These are phyloP conservation scores for Chelon auratus DNA, from an alignment of 2,797 vertebrate genomes.

Conservation along the genomic window DNA sequence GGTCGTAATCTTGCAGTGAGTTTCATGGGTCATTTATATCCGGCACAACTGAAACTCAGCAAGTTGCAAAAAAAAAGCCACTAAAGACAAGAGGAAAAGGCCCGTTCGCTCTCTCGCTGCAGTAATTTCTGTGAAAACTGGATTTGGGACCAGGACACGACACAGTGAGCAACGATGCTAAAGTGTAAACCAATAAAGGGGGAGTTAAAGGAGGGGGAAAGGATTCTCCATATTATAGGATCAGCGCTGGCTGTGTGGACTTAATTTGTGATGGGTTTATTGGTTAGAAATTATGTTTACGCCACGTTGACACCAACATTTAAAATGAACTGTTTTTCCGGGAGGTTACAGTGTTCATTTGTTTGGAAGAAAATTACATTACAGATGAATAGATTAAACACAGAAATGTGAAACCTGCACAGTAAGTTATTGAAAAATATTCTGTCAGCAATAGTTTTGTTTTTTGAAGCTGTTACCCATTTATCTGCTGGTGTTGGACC, in stretches of 20 bases:
- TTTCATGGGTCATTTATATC: conserved; percentile 21
- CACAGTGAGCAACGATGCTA: conserved; percentile 1
- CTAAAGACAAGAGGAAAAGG: conserved; percentile 17
- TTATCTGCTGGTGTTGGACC: no score
- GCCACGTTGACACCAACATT: conserved; percentile 7
- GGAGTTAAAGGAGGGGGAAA: background rate
- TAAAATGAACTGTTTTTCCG: conserved; percentile 9
- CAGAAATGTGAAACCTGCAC: conserved; percentile 1
- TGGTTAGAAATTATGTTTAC: conserved; percentile 33
- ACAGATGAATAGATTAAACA: conserved; percentile 3
- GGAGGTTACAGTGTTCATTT: background rate
- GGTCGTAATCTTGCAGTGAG: background rate
- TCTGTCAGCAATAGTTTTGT: background rate
- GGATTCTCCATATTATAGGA: background rate
- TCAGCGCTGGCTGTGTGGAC: background rate
- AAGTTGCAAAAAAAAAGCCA: background rate
- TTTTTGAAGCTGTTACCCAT: background rate
- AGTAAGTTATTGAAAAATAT: background rate
- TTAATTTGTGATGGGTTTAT: conserved; percentile 33
- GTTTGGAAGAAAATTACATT: conserved; percentile 16
- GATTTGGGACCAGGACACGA: background rate
- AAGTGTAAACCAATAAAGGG: conserved; percentile 18
- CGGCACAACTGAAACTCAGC: background rate
- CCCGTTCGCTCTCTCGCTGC: conserved; percentile 14
- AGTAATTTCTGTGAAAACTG: background rate